Evolutionary conservation across 2,113 vertebrate species (phyloP).

Genomic region (Proteles cristata): DNA sequence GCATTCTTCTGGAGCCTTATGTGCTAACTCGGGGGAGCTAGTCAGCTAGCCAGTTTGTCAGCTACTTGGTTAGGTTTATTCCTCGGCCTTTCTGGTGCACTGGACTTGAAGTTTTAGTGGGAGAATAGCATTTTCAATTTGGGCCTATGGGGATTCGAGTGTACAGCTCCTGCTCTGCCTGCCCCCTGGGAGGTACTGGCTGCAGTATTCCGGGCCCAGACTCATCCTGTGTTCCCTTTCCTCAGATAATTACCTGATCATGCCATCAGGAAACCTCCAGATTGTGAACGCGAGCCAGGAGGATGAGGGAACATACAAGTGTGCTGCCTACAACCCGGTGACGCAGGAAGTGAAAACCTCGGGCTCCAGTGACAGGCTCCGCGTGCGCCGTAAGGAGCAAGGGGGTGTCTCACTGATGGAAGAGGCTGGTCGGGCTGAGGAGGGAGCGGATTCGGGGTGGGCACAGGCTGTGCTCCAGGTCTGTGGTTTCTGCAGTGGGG

Average conservation of each 20-base stretch:
- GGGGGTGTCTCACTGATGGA: neutral
- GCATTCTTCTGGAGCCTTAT: neutral
- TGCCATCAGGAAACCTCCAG: slow-evolving; percentile 98
- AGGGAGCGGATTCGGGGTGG: neutral
- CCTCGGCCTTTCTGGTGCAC: neutral
- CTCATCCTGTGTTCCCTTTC: neutral
- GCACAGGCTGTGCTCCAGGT: too few relatives aligned
- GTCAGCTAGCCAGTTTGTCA: neutral
- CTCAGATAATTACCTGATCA: slow-evolving; percentile 98
- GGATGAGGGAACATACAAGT: slow-evolving; percentile 97
- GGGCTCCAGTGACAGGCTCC: slow-evolving; percentile 93
- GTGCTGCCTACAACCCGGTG: slow-evolving; percentile 97
- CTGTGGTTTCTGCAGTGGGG: neutral
- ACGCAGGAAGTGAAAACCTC: slow-evolving; percentile 98
- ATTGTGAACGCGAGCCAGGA: slow-evolving; percentile 97
- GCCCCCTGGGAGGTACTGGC: neutral
- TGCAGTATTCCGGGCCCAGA: neutral
- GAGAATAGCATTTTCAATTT: neutral
- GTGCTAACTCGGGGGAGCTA: accelerated
- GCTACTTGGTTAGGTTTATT: neutral
- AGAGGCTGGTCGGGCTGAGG: neutral
- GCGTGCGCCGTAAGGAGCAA: slow-evolving; percentile 93
- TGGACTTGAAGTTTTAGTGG: neutral
- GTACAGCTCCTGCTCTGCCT: neutral
- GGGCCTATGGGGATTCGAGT: neutral